Conservation (phyloP, 2,797 vertebrate species). For the Rhinatrema bivittatum region DNA sequence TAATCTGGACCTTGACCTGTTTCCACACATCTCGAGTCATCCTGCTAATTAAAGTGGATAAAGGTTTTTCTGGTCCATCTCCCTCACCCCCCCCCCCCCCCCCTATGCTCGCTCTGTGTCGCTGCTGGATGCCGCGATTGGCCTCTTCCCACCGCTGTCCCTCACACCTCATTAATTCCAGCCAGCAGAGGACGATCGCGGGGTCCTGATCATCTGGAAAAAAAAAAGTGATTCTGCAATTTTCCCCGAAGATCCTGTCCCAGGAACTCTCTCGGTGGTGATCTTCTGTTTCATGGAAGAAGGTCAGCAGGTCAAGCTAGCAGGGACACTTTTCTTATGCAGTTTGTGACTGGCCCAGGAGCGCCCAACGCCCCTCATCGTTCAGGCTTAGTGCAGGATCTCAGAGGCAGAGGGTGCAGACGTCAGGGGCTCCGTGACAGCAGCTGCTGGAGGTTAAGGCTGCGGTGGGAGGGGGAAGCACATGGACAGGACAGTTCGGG, state of each 20-base stretch:
- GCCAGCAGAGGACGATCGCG: conserved; percentile 34
- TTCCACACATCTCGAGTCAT: conserved; percentile 47
- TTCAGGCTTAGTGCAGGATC: background rate
- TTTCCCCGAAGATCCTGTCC: conserved; percentile 46
- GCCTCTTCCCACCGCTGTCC: conserved; percentile 53
- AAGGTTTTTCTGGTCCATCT: conserved; percentile 60
- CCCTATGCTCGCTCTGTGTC: conserved; percentile 18
- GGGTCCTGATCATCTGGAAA: conserved; percentile 30
- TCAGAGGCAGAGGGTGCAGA: background rate
- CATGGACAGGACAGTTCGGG: too few relatives aligned
- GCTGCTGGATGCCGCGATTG: conserved; percentile 27
- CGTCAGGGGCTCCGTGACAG: background rate
- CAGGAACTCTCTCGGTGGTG: background rate
- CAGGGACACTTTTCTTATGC: too few relatives aligned
- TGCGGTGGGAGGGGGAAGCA: background rate
- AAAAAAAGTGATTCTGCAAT: conserved; percentile 11
- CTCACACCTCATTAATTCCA: conserved; percentile 58
- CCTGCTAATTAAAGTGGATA: conserved; percentile 48
- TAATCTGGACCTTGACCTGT: conserved; percentile 82
- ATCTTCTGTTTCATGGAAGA: background rate
- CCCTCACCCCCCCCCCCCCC: conserved; percentile 37
- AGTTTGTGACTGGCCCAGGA: too few relatives aligned
- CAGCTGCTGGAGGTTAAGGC: background rate
- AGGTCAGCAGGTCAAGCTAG: too few relatives aligned
- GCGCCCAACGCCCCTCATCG: too few relatives aligned